These are phyloP conservation scores for Adineta ricciae DNA, from an alignment of 2,888 invertebrate genomes.

Conservation along the genomic window DNA sequence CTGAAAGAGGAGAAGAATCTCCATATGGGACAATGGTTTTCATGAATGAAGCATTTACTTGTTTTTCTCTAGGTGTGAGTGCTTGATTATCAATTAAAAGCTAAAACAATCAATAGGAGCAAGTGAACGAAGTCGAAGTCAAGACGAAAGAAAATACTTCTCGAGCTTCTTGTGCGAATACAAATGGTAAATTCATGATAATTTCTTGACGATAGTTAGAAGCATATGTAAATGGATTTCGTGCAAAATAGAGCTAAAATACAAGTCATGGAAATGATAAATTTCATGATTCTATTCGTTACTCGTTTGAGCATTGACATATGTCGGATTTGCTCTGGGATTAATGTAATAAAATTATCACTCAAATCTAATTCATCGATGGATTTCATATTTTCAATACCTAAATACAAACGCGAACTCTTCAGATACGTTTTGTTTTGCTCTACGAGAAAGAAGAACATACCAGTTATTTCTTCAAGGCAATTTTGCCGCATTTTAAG, in stretches of 20 bases:
- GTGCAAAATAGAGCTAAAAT: background rate
- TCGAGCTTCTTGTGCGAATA: background rate
- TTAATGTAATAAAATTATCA: conserved; percentile 14
- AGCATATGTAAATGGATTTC: background rate
- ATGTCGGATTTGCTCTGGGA: background rate
- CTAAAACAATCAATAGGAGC: background rate
- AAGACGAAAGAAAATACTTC: background rate
- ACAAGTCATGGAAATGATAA: too few relatives aligned
- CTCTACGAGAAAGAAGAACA: background rate
- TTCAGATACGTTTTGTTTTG: background rate
- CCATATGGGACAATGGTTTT: background rate
- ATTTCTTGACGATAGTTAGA: background rate
- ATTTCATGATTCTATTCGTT: background rate
- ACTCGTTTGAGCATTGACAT: background rate
- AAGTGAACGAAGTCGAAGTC: background rate
- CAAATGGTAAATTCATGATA: background rate
- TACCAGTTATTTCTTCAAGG: background rate
- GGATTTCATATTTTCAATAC: background rate
- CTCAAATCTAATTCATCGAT: conserved; percentile 18
- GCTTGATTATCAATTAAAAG: background rate
- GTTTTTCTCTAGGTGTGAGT: background rate
- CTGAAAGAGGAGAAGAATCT: background rate
- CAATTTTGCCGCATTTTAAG: conserved; percentile 4
- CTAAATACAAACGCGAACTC: background rate
- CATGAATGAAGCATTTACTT: background rate